Conservation (phyloP, 2,888 invertebrate genomes). For the Drosophila prolongata region DNA sequence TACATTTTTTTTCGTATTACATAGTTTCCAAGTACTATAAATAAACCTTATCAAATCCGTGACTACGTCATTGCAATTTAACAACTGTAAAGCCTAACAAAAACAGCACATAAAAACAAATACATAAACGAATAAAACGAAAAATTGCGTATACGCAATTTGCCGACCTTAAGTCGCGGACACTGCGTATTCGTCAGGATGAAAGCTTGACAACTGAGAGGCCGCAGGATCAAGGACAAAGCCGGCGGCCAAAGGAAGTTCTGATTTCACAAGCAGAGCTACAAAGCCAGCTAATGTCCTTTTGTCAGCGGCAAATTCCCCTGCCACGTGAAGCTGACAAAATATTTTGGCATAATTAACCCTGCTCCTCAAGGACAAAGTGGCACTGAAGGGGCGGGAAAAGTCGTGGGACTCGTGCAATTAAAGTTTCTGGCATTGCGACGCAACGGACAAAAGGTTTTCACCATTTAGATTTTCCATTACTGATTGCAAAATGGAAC, state of each 20-base stretch:
- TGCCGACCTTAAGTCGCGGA: conserved; percentile 19
- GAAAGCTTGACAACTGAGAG: conserved; percentile 11
- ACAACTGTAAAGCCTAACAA: conserved; percentile 36
- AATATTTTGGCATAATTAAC: conserved; percentile 69
- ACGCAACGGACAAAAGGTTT: conserved; percentile 32
- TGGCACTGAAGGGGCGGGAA: background rate
- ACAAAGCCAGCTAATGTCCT: conserved; percentile 37
- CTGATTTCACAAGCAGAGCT: conserved; percentile 29
- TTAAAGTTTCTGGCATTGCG: conserved; percentile 60
- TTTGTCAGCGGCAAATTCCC: conserved; percentile 24
- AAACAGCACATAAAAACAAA: conserved; percentile 22
- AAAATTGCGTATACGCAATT: conserved; percentile 37
- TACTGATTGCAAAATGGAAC: conserved; percentile 41
- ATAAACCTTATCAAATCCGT: conserved; percentile 20
- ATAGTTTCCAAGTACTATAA: conserved; percentile 33
- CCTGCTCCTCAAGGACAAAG: conserved; percentile 5
- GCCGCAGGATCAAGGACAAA: conserved; percentile 34
- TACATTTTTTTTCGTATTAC: background rate
- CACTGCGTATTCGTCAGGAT: conserved; percentile 22
- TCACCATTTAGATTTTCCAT: conserved; percentile 64
- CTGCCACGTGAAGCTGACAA: conserved; percentile 56
- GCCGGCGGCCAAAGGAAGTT: conserved; percentile 40
- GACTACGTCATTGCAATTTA: conserved; percentile 31
- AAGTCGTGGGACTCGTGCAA: conserved; percentile 50
- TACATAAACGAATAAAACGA: conserved; percentile 9